Evolutionary conservation across 2,888 invertebrate species (phyloP), one percentile per base, ranked within the genome.

Genomic region (Hoplodrina ambigua): DNA sequence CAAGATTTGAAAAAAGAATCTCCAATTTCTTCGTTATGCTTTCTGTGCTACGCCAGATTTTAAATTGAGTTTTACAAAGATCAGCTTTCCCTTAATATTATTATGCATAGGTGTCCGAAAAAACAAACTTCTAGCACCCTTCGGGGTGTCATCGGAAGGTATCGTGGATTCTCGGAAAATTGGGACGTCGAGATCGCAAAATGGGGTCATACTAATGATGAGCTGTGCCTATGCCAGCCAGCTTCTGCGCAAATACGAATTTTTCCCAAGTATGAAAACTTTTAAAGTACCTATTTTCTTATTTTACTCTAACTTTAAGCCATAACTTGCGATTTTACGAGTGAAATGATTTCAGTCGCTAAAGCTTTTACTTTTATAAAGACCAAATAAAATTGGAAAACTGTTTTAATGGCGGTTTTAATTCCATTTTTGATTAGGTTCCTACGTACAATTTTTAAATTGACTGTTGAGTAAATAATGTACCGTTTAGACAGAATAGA

Each of bases 141-240:
- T 72, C 37, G 30, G 72, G 66, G 60, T 66, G 60, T 60, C 72
- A 60, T 72, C 30, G 50, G 50, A 53, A 53, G 50, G 49, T 41
- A 25, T 46, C 33, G 62, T 37, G 46, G 52, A 56, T 46, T 63
- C 52, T 65, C 65, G 33, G 57, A n/a, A 66, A 73, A 77, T 65
- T 57, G 72, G 59, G 13, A 58, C 67, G 11, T 53, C 46, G 46
- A 46, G 46, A 17, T 52, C 53, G 50, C 55, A 11, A 59, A 77
- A 77, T 55, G 61, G 57, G 73, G 66, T 57, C 63, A 53, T 50
- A 57, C 49, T 73, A 66, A 69, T 73, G 50, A 66, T 41, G 62
- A 56, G 19, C 67, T 56, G 62, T 62, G 37, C 62, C 46, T 56
- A 61, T 41, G 17, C 33, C 53, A 72, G 20, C 44, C 53, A 72